Evolutionary conservation across 2,797 vertebrate species (phyloP).

Genomic region (Anas bernieri): DNA sequence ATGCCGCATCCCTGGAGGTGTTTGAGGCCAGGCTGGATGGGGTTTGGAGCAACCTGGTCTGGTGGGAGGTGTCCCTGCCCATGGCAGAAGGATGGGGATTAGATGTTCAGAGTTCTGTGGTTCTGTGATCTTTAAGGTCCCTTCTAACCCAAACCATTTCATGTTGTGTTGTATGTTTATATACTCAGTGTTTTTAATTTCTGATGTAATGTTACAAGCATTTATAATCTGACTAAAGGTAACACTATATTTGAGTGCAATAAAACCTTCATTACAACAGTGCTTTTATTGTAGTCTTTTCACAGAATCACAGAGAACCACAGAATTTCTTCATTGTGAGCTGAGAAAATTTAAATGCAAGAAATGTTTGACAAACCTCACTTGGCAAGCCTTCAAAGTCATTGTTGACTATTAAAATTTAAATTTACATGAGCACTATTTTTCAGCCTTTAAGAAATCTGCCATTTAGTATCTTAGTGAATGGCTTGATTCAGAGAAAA

Average conservation of each 20-base stretch:
- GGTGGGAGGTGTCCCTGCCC: too few relatives aligned
- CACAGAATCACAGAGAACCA: too few relatives aligned
- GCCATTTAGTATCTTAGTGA: not conserved
- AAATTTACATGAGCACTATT: not conserved
- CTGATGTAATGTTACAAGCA: not conserved
- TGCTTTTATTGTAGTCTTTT: not conserved
- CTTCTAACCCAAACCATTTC: not conserved
- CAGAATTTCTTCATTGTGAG: not conserved
- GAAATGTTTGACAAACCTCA: conserved; percentile 3
- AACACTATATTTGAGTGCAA: not conserved
- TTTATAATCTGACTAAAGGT: conserved; percentile 5
- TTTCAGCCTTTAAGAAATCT: not conserved
- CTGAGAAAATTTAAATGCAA: not conserved
- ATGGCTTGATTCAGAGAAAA: not conserved
- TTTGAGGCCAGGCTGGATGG: too few relatives aligned
- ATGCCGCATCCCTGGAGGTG: too few relatives aligned
- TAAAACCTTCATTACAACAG: not conserved
- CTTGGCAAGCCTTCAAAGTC: conserved; percentile 48
- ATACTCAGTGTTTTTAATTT: conserved; percentile 7
- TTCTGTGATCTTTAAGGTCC: too few relatives aligned
- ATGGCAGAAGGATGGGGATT: too few relatives aligned
- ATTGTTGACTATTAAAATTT: conserved; percentile 21
- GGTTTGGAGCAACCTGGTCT: too few relatives aligned
- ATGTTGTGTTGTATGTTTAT: not conserved
- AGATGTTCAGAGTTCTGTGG: too few relatives aligned